Percentiles rank a stretch among this genome's conserved stretches.
Conservation (phyloP, 2,888 invertebrate genomes). For the Lithosia quadra region DNA sequence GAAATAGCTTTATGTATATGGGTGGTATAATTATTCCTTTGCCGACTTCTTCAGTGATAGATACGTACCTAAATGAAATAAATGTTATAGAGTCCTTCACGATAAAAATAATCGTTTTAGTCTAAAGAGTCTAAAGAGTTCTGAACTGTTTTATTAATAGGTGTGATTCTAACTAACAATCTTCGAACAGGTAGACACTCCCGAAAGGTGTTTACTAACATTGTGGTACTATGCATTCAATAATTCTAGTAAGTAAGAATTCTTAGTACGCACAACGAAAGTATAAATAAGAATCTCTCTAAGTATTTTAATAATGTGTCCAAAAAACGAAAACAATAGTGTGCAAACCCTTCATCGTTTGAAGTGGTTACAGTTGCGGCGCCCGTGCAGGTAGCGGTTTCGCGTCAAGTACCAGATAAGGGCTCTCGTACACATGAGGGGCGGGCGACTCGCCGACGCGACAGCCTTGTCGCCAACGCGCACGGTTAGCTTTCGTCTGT, state of each 20-base stretch:
- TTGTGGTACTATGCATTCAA: neutral
- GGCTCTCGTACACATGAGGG: slow-evolving; percentile 50
- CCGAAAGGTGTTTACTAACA: neutral
- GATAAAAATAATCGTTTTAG: too few relatives aligned
- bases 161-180: neutral
- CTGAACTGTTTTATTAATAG: neutral
- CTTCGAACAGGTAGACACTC: neutral
- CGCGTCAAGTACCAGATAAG: slow-evolving; percentile 74
- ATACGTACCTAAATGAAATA: too few relatives aligned
- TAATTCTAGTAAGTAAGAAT: neutral
- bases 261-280: slow-evolving; percentile 2
- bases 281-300: slow-evolving; percentile 25
- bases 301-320: slow-evolving; percentile 36
- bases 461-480: slow-evolving; percentile 56
- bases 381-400: slow-evolving; percentile 71
- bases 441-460: slow-evolving; percentile 54
- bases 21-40: too few relatives aligned
- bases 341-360: slow-evolving; percentile 68
- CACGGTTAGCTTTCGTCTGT: slow-evolving; percentile 14
- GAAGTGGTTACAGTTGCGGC: slow-evolving; percentile 65
- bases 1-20: too few relatives aligned
- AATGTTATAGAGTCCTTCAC: too few relatives aligned
- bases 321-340: slow-evolving; percentile 61
- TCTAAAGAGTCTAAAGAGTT: neutral
- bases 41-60: too few relatives aligned